Evolutionary conservation across 2,888 invertebrate species (phyloP).

Genomic region (Mongoloraphidia duomilia): DNA sequence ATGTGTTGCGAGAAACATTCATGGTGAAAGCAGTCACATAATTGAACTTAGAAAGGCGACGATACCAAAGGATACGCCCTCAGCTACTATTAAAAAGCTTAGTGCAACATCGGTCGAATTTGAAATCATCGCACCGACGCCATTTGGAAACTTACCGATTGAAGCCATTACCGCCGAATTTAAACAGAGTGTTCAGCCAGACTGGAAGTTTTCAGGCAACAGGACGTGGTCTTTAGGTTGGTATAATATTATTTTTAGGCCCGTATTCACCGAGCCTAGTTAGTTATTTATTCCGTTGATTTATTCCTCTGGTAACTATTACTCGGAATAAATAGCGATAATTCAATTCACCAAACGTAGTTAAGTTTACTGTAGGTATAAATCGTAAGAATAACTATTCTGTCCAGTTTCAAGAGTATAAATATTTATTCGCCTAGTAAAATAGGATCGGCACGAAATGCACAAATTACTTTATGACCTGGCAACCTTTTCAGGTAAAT

Average conservation of each 20-base stretch:
- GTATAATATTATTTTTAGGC: constrained; percentile 13
- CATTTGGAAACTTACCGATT: constrained; percentile 62
- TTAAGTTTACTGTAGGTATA: too few relatives aligned
- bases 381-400: too few relatives aligned
- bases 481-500: too few relatives aligned
- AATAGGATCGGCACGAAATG: too few relatives aligned
- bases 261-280: too few relatives aligned
- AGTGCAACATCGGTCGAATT: constrained; percentile 79
- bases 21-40: constrained; percentile 51
- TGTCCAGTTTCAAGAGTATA: too few relatives aligned
- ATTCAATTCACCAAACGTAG: too few relatives aligned
- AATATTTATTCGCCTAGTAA: too few relatives aligned
- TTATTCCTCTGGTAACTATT: too few relatives aligned
- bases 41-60: constrained; percentile 61
- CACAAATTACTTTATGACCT: too few relatives aligned
- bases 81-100: constrained; percentile 51
- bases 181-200: constrained; percentile 47
- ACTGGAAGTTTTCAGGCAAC: constrained; percentile 54
- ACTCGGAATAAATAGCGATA: too few relatives aligned
- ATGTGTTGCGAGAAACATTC: constrained; percentile 65
- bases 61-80: constrained; percentile 48
- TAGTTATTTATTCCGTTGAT: too few relatives aligned
- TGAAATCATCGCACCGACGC: constrained; percentile 57
- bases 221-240: constrained; percentile 62
- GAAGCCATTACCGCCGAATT: constrained; percentile 61